Evolutionary conservation across 2,113 vertebrate species (phyloP).

Genomic region (Hippocampus guttulatus): DNA sequence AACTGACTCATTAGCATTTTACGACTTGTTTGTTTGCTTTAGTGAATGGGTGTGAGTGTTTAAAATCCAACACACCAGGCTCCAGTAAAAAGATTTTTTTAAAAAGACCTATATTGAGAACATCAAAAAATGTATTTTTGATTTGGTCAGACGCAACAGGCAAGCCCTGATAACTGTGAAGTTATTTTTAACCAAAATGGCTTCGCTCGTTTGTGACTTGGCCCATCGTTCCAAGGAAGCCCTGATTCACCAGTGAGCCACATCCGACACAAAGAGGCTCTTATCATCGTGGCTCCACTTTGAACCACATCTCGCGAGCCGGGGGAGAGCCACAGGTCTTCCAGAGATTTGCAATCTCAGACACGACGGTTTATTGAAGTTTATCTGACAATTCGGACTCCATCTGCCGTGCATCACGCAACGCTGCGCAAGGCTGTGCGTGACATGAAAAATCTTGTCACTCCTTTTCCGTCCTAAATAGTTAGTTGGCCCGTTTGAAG

Average conservation of each 20-base stretch:
- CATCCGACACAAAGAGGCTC: slow-evolving; percentile 35
- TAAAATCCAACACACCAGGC: not conserved
- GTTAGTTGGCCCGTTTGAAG: too few relatives aligned
- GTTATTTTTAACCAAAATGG: not conserved
- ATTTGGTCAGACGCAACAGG: not conserved
- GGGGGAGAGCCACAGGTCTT: slow-evolving; percentile 27
- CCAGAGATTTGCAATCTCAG: slow-evolving; percentile 33
- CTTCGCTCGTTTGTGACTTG: slow-evolving; percentile 12
- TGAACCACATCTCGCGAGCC: slow-evolving; percentile 31
- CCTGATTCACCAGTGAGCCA: slow-evolving; percentile 7
- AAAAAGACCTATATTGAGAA: not conserved
- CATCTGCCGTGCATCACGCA: not conserved
- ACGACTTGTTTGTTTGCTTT: not conserved
- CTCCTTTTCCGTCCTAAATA: too few relatives aligned
- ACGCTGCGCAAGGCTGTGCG: too few relatives aligned
- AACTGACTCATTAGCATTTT: not conserved
- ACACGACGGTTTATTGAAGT: slow-evolving; percentile 36
- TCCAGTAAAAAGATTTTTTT: too few relatives aligned
- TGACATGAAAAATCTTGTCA: too few relatives aligned
- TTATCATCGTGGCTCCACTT: slow-evolving; percentile 48
- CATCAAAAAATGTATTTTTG: not conserved
- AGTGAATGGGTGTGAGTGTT: not conserved
- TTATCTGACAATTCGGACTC: slow-evolving; percentile 14
- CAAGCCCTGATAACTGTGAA: not conserved
- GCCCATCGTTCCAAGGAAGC: slow-evolving; percentile 39